Evolutionary conservation across 2,888 invertebrate species (phyloP).

Genomic region (Chydorus sphaericus): DNA sequence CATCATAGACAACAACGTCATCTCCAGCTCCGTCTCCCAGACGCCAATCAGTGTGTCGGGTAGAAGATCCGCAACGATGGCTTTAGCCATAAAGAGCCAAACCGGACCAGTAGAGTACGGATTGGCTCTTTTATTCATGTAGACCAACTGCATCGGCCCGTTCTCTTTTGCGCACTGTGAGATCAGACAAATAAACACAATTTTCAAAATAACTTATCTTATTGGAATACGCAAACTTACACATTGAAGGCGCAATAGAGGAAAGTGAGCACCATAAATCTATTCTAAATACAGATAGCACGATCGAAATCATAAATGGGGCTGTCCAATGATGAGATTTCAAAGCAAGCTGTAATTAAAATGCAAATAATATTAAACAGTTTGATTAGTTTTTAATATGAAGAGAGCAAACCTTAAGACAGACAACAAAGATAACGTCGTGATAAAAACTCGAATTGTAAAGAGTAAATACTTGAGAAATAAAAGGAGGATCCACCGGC

Average conservation of each 20-base stretch:
- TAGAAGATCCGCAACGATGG: conserved; percentile 36
- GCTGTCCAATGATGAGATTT: conserved; percentile 44
- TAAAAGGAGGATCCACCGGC: conserved; percentile 18
- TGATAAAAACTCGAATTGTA: conserved; percentile 42
- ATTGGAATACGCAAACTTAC: no score
- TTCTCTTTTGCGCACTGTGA: conserved; percentile 7
- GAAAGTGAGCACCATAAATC: conserved; percentile 39
- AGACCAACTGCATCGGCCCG: conserved; percentile 34
- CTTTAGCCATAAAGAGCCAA: conserved; percentile 41
- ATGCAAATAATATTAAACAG: no score
- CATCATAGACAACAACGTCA: conserved; percentile 11
- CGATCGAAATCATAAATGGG: conserved; percentile 36
- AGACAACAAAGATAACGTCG: conserved; percentile 40
- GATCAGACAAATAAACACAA: neutral
- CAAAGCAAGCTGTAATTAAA: conserved; percentile 35
- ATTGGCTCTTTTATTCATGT: conserved; percentile 35
- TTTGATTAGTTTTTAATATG: no score
- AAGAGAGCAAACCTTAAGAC: conserved; percentile 42
- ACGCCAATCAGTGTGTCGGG: conserved; percentile 35
- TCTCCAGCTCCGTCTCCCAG: conserved; percentile 12
- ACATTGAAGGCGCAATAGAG: conserved; percentile 41
- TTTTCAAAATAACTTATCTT: neutral
- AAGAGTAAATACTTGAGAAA: conserved; percentile 19
- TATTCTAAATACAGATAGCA: conserved; percentile 40
- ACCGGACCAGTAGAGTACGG: conserved; percentile 35